Evolutionary conservation across 2,113 vertebrate species (phyloP).

Genomic region (Colossoma macropomum): DNA sequence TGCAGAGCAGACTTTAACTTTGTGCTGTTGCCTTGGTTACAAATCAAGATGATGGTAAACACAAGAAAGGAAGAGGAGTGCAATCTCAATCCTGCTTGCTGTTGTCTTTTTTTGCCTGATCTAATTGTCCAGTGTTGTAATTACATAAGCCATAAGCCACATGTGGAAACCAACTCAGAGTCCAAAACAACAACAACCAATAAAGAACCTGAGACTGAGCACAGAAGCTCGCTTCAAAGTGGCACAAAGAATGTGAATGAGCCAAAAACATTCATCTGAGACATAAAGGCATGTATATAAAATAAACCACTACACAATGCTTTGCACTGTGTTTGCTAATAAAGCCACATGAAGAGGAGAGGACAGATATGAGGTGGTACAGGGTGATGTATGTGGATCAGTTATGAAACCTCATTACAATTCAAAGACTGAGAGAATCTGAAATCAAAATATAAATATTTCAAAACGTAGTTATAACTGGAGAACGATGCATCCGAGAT

Average conservation of each 20-base stretch:
- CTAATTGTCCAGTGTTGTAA: slow-evolving; percentile 6
- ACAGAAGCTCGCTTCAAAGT: background rate
- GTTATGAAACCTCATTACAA: background rate
- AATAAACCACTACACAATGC: too few relatives aligned
- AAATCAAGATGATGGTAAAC: background rate
- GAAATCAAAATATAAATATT: background rate
- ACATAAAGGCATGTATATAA: background rate
- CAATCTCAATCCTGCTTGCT: background rate
- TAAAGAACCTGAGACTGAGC: background rate
- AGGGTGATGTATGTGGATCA: too few relatives aligned
- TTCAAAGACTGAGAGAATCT: background rate
- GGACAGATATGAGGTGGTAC: too few relatives aligned
- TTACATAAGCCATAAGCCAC: background rate
- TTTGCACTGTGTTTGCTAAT: too few relatives aligned
- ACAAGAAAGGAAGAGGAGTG: background rate
- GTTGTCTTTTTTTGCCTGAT: background rate
- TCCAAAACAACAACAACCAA: background rate
- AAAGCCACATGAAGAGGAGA: too few relatives aligned
- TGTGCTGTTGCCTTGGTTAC: background rate
- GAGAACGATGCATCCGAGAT: too few relatives aligned
- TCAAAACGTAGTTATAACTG: too few relatives aligned
- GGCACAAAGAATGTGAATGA: background rate
- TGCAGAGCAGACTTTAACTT: too few relatives aligned
- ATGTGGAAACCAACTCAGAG: background rate
- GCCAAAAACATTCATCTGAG: background rate